phyloP scores from a whole-genome alignment of 2,888 invertebrate genomes.

The Scelioninae gen. 1 region DNA sequence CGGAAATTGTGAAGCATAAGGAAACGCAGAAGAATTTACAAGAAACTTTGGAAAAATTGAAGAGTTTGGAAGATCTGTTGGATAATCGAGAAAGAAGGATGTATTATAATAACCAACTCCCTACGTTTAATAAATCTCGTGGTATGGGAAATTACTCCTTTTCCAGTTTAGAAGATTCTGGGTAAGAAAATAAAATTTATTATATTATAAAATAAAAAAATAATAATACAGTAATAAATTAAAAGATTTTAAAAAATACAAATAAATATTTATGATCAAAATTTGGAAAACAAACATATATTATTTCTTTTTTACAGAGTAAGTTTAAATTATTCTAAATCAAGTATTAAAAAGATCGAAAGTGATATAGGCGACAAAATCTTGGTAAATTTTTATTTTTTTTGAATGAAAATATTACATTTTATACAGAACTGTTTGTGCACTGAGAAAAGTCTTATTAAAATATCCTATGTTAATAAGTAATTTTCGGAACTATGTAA shows the following conservation, averaged over 20 bases:
- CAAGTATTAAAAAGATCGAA: constrained; percentile 72
- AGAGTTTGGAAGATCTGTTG: constrained; percentile 86
- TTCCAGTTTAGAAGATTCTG: constrained; percentile 79
- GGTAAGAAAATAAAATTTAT: no score
- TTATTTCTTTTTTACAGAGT: constrained; percentile 60
- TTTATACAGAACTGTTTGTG: not conserved
- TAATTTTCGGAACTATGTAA: no score
- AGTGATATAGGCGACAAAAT: constrained; percentile 71
- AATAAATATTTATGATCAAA: no score
- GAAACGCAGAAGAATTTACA: constrained; percentile 89
- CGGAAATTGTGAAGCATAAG: constrained; percentile 89
- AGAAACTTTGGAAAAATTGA: constrained; percentile 87
- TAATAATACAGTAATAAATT: no score
- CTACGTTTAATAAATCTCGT: constrained; percentile 74
- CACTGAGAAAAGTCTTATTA: no score
- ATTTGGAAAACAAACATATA: not conserved
- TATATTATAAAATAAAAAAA: no score
- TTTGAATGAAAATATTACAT: not conserved
- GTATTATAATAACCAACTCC: constrained; percentile 77
- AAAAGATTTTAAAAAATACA: no score
- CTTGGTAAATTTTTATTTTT: constrained; percentile 72
- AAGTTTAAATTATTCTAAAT: constrained; percentile 72
- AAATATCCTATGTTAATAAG: no score
- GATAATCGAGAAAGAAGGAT: constrained; percentile 85
- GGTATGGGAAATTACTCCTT: constrained; percentile 77